Conservation (phyloP, 1,140 invertebrate genomes). For the Hycleus phaleratus region DNA sequence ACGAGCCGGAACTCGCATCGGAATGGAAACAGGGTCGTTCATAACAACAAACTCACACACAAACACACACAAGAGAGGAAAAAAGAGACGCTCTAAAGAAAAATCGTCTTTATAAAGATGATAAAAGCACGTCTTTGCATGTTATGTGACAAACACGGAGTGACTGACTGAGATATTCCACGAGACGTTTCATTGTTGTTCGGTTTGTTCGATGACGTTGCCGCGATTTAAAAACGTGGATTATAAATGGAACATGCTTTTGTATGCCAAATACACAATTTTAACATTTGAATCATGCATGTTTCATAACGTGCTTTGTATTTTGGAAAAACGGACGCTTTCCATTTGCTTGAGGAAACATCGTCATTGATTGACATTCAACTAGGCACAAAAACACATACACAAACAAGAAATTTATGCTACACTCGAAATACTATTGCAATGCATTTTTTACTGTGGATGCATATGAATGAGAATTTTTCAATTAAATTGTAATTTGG, state of each 20-base stretch:
- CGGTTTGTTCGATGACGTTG: constrained; percentile 36
- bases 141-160: constrained; percentile 38
- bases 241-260: constrained; percentile 36
- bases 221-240: constrained; percentile 28
- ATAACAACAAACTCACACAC: constrained; percentile 28
- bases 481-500: constrained; percentile 41
- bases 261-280: constrained; percentile 36
- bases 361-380: constrained; percentile 35
- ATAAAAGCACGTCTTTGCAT: constrained; percentile 41
- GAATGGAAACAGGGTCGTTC: constrained; percentile 33
- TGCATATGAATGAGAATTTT: constrained; percentile 43
- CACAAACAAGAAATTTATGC: constrained; percentile 18
- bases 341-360: constrained; percentile 20
- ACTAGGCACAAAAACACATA: constrained; percentile 14
- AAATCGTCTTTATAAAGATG: constrained; percentile 41
- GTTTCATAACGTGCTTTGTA: constrained; percentile 27
- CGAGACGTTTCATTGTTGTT: constrained; percentile 38
- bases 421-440: constrained; percentile 13
- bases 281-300: constrained; percentile 34
- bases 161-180: constrained; percentile 40
- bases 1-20: constrained; percentile 24
- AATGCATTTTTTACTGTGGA: constrained; percentile 36
- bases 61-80: no score
- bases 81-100: constrained; percentile 25
- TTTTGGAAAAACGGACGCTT: constrained; percentile 10